Conservation (phyloP, 2,888 invertebrate genomes). For the Brachyptera putata region DNA sequence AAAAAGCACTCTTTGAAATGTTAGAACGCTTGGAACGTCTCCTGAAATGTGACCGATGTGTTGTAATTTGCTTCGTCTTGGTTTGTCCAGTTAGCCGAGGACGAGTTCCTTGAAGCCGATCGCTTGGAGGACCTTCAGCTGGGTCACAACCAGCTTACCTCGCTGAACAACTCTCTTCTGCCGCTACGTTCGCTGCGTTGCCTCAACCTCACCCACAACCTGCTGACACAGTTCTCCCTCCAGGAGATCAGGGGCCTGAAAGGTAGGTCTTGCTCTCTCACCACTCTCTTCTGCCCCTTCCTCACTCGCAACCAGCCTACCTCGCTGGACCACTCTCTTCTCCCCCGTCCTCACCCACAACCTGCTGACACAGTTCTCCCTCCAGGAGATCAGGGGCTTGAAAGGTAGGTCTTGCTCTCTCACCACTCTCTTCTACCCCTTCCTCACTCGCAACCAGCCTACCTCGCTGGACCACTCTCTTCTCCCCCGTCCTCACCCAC, state of each 20-base stretch:
- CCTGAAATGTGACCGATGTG: no score
- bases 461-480: constrained; percentile 68
- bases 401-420: constrained; percentile 44
- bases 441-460: constrained; percentile 65
- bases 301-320: constrained; percentile 65
- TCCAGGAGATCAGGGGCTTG: constrained; percentile 73
- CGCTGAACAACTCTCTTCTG: constrained; percentile 67
- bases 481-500: constrained; percentile 68
- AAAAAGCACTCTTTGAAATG: no score
- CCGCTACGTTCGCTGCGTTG: constrained; percentile 62
- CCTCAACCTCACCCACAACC: constrained; percentile 72
- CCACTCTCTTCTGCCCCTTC: no score
- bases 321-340: constrained; percentile 67
- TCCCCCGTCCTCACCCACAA: constrained; percentile 75
- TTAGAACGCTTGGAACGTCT: no score
- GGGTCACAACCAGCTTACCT: constrained; percentile 65
- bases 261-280: constrained; percentile 41
- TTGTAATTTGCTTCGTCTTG: no score
- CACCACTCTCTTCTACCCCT: no score
- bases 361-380: constrained; percentile 68
- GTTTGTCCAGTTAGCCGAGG: constrained; percentile 57
- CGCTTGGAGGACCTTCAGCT: constrained; percentile 65
- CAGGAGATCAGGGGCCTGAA: constrained; percentile 71
- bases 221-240: constrained; percentile 71
- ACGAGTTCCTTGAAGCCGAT: constrained; percentile 71